Percentiles rank a stretch among this genome's conserved stretches.
Conservation (phyloP, 37 sponge, comb jelly and placozoan species). For the Beroe forskalii region DNA sequence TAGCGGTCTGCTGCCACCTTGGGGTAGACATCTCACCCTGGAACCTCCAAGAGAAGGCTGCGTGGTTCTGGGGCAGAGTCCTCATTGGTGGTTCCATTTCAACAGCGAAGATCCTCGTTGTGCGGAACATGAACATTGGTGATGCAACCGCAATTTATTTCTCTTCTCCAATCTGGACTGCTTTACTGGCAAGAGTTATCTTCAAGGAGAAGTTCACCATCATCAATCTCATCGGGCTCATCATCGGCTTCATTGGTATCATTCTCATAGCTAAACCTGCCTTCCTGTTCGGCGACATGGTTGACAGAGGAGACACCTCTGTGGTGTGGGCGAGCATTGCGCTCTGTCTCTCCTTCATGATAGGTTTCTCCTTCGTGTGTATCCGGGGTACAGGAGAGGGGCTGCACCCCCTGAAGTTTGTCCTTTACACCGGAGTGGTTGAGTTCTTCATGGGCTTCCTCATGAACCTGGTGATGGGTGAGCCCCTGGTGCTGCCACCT, state of each 20-base stretch:
- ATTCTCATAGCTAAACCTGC: conserved; percentile 19
- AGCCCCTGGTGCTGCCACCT: neutral
- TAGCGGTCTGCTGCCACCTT: neutral
- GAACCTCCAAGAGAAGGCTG: neutral
- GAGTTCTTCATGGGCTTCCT: neutral
- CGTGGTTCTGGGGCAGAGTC: conserved; percentile 30
- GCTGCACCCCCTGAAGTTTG: conserved; percentile 33
- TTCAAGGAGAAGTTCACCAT: conserved; percentile 56
- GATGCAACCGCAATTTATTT: conserved; percentile 49
- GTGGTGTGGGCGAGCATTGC: neutral
- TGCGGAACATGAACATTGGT: conserved; percentile 64
- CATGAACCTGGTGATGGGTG: neutral
- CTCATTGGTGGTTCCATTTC: neutral
- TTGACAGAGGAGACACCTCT: neutral
- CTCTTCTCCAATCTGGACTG: conserved; percentile 34
- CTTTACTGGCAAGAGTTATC: neutral
- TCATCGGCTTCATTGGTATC: conserved; percentile 27
- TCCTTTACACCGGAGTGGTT: neutral
- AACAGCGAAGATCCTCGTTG: neutral
- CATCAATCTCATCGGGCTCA: neutral
- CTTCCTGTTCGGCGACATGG: neutral
- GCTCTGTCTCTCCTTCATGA: neutral
- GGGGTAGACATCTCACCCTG: neutral
- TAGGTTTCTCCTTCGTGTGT: neutral
- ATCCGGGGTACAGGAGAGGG: neutral